Conservation (phyloP, 2,113 vertebrate genomes). For the Prunella himalayana region DNA sequence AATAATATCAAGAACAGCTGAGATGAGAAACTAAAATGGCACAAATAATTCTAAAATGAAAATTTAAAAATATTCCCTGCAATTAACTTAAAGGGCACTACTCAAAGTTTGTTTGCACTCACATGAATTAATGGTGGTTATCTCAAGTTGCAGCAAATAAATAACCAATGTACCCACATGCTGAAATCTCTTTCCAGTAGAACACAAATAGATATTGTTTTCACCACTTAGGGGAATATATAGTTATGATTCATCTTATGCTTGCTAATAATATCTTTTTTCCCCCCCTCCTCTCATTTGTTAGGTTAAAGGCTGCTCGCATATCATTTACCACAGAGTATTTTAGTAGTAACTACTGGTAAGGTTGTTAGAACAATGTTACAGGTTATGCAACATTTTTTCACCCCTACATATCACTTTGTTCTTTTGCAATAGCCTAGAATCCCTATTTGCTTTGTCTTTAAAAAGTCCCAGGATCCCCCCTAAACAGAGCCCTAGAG, state of each 20-base stretch:
- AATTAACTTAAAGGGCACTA: not conserved
- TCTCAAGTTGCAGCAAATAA: not conserved
- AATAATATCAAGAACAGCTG: not conserved
- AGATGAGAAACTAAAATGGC: not conserved
- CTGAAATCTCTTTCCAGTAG: not conserved
- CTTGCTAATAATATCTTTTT: slow-evolving; percentile 25
- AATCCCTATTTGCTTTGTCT: not conserved
- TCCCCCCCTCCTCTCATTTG: not conserved
- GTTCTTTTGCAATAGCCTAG: not conserved
- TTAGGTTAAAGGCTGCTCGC: not conserved
- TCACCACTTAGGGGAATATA: not conserved
- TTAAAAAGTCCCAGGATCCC: not conserved
- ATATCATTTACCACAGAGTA: not conserved
- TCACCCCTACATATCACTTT: not conserved
- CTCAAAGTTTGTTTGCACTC: not conserved
- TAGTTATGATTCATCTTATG: slow-evolving; percentile 15
- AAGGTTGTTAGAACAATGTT: not conserved
- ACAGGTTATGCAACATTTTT: not conserved
- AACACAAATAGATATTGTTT: slow-evolving; percentile 18
- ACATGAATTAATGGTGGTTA: not conserved
- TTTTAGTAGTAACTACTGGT: not conserved
- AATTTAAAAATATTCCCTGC: not conserved
- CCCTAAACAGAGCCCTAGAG: not conserved
- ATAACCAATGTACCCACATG: not conserved
- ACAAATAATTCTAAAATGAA: not conserved